Evolutionary conservation across 1,140 invertebrate species (phyloP), one percentile per base, ranked within the genome.

Genomic region (Calycopis cecrops): DNA sequence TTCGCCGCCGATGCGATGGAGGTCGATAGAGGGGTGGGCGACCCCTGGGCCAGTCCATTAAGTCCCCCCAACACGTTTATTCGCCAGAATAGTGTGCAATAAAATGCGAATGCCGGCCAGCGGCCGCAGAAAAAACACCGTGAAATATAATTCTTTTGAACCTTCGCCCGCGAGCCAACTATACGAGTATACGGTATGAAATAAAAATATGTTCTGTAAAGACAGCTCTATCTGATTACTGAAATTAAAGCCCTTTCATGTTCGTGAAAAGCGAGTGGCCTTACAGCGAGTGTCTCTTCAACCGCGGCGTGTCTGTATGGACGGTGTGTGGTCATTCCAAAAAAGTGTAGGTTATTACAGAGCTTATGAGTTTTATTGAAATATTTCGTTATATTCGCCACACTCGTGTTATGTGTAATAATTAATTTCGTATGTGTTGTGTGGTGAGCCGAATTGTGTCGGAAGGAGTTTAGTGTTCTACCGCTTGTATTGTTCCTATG

Each of bases 31-130:
- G 33, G 48, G 40, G 28, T 40, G 18, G 58, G 16, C 16, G 11
- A 38, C 51, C 60, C 59, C 65, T 49, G 48, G 52, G 34, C 48
- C 65, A 63, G 74, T 76, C 76, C 76, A 79, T 79, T 76, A 73
- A 69, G 60, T 63, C 55, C 61, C 65, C 67, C 65, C 62, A 42
- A 40, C 71, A 65, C 76, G 76, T 75, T 52, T 79, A 79, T 79
- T 75, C 73, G 65, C 63, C 63, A 69, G 76, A 76, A 73, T 79
- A 79, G 76, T 75, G 73, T 65, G 76, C 73, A 76, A 79, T 79
- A 79, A 77, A 79, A 79, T 66, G 72, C 65, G 69, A 74, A 67
- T 63, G 63, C 66, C 68, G 67, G 69, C 66, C 71, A 62, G 58
- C 63, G 60, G 67, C 69, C 75, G 63, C 69, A 69, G 72, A 79